A percentile compares a stretch with the other conserved stretches of the same genome.
Conservation (phyloP, 2,113 vertebrate genomes). For the cattle (Bos taurus) region DNA sequence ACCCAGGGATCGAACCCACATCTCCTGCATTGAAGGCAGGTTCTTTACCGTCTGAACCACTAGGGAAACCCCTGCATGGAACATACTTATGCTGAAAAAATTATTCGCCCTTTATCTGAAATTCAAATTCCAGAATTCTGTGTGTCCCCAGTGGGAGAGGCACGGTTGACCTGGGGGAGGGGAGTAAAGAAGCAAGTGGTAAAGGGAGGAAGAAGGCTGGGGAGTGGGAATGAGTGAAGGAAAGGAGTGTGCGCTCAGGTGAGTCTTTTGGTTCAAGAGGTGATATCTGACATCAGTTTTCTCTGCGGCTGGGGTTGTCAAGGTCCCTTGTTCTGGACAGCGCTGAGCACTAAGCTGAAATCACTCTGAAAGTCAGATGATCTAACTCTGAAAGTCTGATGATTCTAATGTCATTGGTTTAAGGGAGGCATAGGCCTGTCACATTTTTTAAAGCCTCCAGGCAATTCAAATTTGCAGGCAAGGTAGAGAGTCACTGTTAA, state of each 20-base stretch:
- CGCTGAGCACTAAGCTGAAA: accelerated
- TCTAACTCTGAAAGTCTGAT: background rate
- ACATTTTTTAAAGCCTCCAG: background rate
- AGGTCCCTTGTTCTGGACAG: background rate
- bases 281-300: accelerated
- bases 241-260: background rate
- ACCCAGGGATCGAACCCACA: background rate
- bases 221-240: background rate
- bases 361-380: background rate
- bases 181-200: accelerated
- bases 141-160: accelerated
- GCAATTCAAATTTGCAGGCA: background rate
- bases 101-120: background rate
- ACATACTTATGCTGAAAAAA: background rate
- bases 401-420: background rate
- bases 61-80: background rate
- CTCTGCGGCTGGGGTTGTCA: too few relatives aligned
- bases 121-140: background rate
- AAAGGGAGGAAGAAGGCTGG: background rate
- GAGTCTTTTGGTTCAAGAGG: too few relatives aligned
- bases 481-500: background rate
- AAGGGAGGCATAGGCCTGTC: background rate
- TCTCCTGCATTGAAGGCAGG: background rate
- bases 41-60: background rate
- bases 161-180: accelerated